A percentile compares a stretch with the other conserved stretches of the same genome.
Conservation (phyloP, 2,888 invertebrate species). For the Melanotus villosus region DNA sequence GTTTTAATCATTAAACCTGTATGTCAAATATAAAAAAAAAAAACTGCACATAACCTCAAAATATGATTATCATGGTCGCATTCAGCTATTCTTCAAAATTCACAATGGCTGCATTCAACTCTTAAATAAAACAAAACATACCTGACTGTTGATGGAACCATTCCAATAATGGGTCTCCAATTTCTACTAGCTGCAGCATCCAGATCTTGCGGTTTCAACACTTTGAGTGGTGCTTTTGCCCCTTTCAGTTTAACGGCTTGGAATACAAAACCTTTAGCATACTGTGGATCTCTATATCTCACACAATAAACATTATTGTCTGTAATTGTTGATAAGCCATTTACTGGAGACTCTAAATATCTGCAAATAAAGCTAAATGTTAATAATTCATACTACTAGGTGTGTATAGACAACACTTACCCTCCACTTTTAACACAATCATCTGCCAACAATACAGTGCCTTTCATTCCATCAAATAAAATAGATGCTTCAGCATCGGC, state of each 20-base stretch:
- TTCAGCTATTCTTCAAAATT: no score
- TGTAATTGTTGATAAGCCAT: constrained; percentile 75
- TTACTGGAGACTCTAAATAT: constrained; percentile 75
- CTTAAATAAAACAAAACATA: no score
- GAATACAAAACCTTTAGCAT: constrained; percentile 81
- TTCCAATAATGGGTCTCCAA: constrained; percentile 85
- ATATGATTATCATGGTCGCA: no score
- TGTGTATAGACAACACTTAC: constrained; percentile 66
- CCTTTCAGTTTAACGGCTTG: constrained; percentile 79
- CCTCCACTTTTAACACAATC: constrained; percentile 79
- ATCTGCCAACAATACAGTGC: constrained; percentile 81
- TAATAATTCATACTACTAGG: neutral
- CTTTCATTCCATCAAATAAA: constrained; percentile 86
- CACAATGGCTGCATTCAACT: no score
- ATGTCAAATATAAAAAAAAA: no score
- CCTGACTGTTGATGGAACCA: constrained; percentile 64
- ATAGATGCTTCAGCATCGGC: constrained; percentile 73
- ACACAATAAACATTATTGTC: constrained; percentile 77
- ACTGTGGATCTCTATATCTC: constrained; percentile 85
- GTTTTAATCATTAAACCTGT: no score
- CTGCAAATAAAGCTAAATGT: constrained; percentile 30
- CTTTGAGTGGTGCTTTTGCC: constrained; percentile 80
- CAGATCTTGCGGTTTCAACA: constrained; percentile 85
- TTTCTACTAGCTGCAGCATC: constrained; percentile 76
- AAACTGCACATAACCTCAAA: no score